phyloP scores from a whole-genome alignment of 23 tunicate species.

The Oikopleura dioica region DNA sequence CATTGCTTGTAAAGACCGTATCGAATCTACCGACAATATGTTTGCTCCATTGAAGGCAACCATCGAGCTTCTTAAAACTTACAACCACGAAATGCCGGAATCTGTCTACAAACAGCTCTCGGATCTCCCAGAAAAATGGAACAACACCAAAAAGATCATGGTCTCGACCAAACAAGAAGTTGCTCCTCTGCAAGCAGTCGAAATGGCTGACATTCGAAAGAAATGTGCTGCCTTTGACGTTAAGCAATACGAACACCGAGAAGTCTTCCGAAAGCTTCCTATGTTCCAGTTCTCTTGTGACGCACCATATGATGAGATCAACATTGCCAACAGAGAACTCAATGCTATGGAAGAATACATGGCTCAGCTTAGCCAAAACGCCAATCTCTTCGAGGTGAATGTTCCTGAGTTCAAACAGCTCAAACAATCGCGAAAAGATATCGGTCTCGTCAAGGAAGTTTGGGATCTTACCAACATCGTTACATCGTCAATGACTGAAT shows the following conservation, averaged over 20 bases:
- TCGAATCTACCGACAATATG: constrained; percentile 64
- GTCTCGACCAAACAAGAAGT: constrained; percentile 70
- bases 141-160: constrained; percentile 66
- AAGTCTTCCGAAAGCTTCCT: constrained; percentile 36
- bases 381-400: constrained; percentile 63
- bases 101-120: constrained; percentile 55
- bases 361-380: constrained; percentile 38
- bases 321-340: constrained; percentile 30
- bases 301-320: constrained; percentile 38
- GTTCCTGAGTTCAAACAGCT: constrained; percentile 75
- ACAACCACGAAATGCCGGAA: constrained; percentile 96
- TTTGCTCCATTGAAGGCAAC: constrained; percentile 81
- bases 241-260: constrained; percentile 70
- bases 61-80: constrained; percentile 58
- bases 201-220: constrained; percentile 59
- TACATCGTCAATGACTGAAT: constrained; percentile 38
- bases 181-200: constrained; percentile 77
- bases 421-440: constrained; percentile 70
- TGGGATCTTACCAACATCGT: constrained; percentile 78
- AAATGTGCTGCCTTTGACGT: constrained; percentile 83
- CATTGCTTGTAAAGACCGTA: constrained; percentile 69
- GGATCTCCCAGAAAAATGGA: constrained; percentile 91
- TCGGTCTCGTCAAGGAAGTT: constrained; percentile 45
- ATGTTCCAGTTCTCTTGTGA: constrained; percentile 44
- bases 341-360: constrained; percentile 31